Percentiles rank a stretch among this genome's conserved stretches.
Conservation (phyloP, 2,888 invertebrate genomes). For the Metallyticus violacea region DNA sequence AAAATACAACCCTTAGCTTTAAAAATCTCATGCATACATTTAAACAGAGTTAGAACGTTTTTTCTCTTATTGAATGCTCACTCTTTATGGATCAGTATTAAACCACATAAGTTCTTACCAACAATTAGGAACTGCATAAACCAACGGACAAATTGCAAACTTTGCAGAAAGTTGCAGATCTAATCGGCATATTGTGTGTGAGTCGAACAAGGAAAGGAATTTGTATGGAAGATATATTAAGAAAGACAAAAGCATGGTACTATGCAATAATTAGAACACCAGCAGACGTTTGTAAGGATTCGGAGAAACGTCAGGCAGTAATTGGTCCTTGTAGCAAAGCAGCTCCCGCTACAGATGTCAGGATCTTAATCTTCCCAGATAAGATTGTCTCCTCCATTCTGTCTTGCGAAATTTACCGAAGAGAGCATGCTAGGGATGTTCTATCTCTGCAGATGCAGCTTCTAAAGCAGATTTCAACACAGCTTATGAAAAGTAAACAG, state of each 20-base stretch:
- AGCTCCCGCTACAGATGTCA: background rate
- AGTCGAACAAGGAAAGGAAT: background rate
- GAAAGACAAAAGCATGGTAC: background rate
- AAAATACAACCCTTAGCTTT: no score
- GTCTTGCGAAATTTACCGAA: background rate
- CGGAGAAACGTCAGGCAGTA: background rate
- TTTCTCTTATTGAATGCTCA: no score
- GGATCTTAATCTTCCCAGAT: background rate
- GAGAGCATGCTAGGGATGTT: background rate
- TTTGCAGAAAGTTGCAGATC: no score
- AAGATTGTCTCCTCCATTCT: background rate
- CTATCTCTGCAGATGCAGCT: background rate
- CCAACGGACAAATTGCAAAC: no score
- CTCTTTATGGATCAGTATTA: no score
- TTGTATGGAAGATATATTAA: background rate
- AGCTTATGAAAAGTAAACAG: background rate
- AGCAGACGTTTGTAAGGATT: background rate
- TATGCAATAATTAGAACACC: background rate
- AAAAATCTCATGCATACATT: no score
- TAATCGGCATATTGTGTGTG: background rate
- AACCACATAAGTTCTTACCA: no score
- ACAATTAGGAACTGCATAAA: no score
- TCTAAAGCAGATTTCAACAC: no score
- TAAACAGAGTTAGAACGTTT: no score
- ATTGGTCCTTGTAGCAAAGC: background rate